A percentile compares a stretch with the other conserved stretches of the same genome.
These are phyloP conservation scores for Styela plicata DNA, from an alignment of 23 tunicate species.

Conservation along the genomic window DNA sequence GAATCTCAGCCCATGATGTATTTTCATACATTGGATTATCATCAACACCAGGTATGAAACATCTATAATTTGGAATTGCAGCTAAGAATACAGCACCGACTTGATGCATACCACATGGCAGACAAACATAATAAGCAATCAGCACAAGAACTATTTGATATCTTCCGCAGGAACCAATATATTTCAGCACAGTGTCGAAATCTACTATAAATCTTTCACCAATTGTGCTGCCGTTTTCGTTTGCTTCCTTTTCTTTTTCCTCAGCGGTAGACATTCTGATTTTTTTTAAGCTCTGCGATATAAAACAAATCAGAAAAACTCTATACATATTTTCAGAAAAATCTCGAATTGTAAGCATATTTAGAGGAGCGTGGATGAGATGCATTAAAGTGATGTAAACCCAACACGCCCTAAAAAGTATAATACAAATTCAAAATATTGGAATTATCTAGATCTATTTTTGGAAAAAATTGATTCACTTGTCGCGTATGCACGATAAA, in stretches of 20 bases:
- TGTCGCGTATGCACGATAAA: no score
- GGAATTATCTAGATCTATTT: no score
- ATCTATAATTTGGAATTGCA: conserved; percentile 66
- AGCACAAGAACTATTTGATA: conserved; percentile 70
- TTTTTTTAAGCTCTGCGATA: no score
- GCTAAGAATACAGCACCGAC: conserved; percentile 87
- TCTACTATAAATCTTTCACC: conserved; percentile 21
- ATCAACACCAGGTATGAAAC: conserved; percentile 31
- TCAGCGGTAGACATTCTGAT: neutral
- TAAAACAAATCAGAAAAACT: no score
- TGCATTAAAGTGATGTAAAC: no score
- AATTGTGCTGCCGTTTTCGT: neutral
- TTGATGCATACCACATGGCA: conserved; percentile 81
- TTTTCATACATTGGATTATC: neutral
- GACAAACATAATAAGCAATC: conserved; percentile 67
- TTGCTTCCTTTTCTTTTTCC: conserved; percentile 4
- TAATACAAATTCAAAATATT: no score
- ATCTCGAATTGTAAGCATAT: no score
- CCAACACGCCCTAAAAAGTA: no score
- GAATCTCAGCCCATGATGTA: conserved; percentile 1
- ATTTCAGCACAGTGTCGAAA: conserved; percentile 54
- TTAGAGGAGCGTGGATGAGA: no score
- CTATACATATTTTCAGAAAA: no score
- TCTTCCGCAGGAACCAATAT: conserved; percentile 69
- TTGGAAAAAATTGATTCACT: no score